These are phyloP conservation scores for Antennarius maculatus DNA, from an alignment of 2,797 vertebrate species.

Conservation along the genomic window DNA sequence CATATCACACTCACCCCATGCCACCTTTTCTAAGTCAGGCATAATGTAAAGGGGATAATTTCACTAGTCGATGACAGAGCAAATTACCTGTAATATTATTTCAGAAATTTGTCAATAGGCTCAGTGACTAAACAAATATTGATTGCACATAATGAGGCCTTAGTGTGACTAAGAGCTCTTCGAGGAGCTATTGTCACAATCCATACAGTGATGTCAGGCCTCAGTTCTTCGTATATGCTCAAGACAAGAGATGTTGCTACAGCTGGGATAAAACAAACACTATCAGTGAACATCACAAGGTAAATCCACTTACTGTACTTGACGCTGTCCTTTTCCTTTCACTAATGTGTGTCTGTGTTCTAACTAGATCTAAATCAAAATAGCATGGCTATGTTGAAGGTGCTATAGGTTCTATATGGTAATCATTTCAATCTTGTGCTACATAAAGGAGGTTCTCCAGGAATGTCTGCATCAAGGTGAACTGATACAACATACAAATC, in stretches of 20 bases:
- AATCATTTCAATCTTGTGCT: slow-evolving; percentile 52
- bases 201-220: slow-evolving; percentile 54
- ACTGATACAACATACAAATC: slow-evolving; percentile 69
- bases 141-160: slow-evolving; percentile 97
- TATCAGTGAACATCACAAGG: slow-evolving; percentile 40
- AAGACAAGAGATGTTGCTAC: slow-evolving; percentile 39
- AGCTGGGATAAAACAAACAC: slow-evolving; percentile 42
- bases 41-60: slow-evolving; percentile 88
- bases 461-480: slow-evolving; percentile 60
- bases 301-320: slow-evolving; percentile 37
- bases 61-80: slow-evolving; percentile 91
- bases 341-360: slow-evolving; percentile 31
- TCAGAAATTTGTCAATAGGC: slow-evolving; percentile 98
- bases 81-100: slow-evolving; percentile 98
- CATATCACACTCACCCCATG: slow-evolving; percentile 76
- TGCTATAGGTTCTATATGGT: slow-evolving; percentile 57
- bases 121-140: slow-evolving; percentile 97
- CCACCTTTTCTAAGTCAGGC: slow-evolving; percentile 41
- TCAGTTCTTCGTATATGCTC: slow-evolving; percentile 39
- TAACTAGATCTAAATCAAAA: slow-evolving; percentile 36
- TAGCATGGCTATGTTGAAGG: slow-evolving; percentile 48
- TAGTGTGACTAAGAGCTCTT: slow-evolving; percentile 93
- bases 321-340: slow-evolving; percentile 32
- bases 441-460: slow-evolving; percentile 50
- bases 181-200: slow-evolving; percentile 81